phyloP scores from a whole-genome alignment of 1,140 invertebrate genomes.

The Spodoptera frugiperda region DNA sequence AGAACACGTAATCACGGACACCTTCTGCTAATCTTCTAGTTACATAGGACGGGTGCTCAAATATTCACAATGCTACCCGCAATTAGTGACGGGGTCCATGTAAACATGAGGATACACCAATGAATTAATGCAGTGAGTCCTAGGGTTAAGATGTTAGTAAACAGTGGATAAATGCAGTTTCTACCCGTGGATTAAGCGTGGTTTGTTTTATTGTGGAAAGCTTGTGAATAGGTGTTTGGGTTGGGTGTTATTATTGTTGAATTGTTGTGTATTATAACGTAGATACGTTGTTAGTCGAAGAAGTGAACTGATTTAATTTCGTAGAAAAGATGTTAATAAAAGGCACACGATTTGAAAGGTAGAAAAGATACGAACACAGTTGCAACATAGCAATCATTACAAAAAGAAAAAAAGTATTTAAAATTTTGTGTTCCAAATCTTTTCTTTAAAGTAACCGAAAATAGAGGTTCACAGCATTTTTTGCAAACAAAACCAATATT shows the following conservation, averaged over 20 bases:
- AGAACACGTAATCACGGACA: constrained; percentile 3
- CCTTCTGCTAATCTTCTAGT: constrained; percentile 33
- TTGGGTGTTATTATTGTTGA: not conserved
- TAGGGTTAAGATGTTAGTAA: constrained; percentile 43
- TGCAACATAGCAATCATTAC: too few relatives aligned
- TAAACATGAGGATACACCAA: constrained; percentile 49
- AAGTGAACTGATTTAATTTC: too few relatives aligned
- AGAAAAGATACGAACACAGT: too few relatives aligned
- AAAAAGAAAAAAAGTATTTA: too few relatives aligned
- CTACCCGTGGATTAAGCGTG: constrained; percentile 22
- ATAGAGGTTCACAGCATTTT: too few relatives aligned
- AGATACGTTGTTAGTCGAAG: too few relatives aligned
- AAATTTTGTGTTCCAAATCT: too few relatives aligned
- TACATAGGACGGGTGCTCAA: constrained; percentile 43
- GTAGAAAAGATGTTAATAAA: too few relatives aligned
- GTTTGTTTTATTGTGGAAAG: not conserved
- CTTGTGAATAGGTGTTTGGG: constrained; percentile 13
- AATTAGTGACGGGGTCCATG: constrained; percentile 40
- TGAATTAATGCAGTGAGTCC: constrained; percentile 45
- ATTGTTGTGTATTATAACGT: not conserved
- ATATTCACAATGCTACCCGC: constrained; percentile 44
- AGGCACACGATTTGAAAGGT: too few relatives aligned
- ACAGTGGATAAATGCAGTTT: constrained; percentile 46
- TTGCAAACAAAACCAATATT: not conserved
- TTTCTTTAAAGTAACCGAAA: too few relatives aligned